Percentiles rank a stretch among this genome's conserved stretches.
phyloP scores from a whole-genome alignment of 1,140 invertebrate species.

The Carcinoscorpius rotundicauda region DNA sequence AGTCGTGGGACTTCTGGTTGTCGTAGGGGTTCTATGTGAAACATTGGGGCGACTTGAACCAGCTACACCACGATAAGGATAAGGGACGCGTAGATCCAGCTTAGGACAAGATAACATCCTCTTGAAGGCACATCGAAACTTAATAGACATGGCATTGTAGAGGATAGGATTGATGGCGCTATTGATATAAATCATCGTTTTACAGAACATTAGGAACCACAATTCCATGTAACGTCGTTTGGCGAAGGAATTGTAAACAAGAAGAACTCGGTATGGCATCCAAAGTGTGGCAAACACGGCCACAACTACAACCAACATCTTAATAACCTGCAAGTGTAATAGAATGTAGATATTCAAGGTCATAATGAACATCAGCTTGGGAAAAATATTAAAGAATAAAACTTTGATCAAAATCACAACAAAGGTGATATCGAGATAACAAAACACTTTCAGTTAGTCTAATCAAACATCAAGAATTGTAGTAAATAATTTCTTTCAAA shows the following conservation, averaged over 20 bases:
- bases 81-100: not conserved
- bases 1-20: no score
- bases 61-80: no score
- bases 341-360: slow-evolving; percentile 2
- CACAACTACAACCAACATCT: slow-evolving; percentile 49
- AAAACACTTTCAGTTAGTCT: no score
- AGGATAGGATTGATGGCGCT: slow-evolving; percentile 30
- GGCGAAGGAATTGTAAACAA: slow-evolving; percentile 51
- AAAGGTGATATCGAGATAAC: no score
- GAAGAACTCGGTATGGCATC: slow-evolving; percentile 47
- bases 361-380: no score
- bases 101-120: slow-evolving; percentile 21
- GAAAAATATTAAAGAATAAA: no score
- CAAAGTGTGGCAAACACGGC: slow-evolving; percentile 47
- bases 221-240: slow-evolving; percentile 41
- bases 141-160: slow-evolving; percentile 25
- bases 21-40: no score
- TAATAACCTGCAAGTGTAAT: slow-evolving; percentile 41
- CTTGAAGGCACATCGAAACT: slow-evolving; percentile 23
- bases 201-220: slow-evolving; percentile 50
- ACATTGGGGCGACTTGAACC: no score
- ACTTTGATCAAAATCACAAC: no score
- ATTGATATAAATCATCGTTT: slow-evolving; percentile 50
- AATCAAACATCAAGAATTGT: no score
- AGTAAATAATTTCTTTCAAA: no score